Base-by-base conservation (phyloP, 2,113 vertebrate species). In the pig (Sus scrofa) region DNA sequence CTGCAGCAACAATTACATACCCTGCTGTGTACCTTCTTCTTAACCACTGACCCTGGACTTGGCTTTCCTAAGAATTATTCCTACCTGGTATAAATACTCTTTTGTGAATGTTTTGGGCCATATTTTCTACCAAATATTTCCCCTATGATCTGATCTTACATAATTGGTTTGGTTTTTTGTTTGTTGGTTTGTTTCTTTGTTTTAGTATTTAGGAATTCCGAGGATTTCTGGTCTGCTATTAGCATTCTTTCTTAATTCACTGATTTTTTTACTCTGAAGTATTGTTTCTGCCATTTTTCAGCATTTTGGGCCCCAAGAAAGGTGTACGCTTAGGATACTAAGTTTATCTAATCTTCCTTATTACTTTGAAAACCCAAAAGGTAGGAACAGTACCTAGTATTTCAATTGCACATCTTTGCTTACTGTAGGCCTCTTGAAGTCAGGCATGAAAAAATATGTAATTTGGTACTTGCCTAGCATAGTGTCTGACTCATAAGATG, bases 131-230 rank as follows among this genome's bases (percentile, higher is more conserved):
- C 37, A 20, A 7, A 27, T 85, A 27, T 75, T 52, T 89, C 71
- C 77, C 44, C 86, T 30, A 26, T 37, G 15, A 93, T 52, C 11
- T 90, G 44, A 87, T 70, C 52, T 16, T 86, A 39, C 34, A 18
- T 19, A 71, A 54, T 37, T 58, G 24, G 12, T 62, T n/a, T 67
- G 27, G 19, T 19, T 63, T 44, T 54, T 70, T 18, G 18, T 37
- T 62, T 56, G 22, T 52, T 50, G 70, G 54, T 67, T 84, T 56
- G 6, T 63, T 44, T 44, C 44, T 44, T 84, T 56, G 14, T 74
- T 97, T 77, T 79, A 68, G 75, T n/a, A 84, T 39, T 82, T 74
- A 81, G 58, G 14, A 95, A 79, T 77, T 77, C 27, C 7, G 94
- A n/a, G 67, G 65, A 74, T 79, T 93, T 96, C 71, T 65, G 27